Conservation (phyloP, 2,888 invertebrate genomes). For the Cataglyphis livida region DNA sequence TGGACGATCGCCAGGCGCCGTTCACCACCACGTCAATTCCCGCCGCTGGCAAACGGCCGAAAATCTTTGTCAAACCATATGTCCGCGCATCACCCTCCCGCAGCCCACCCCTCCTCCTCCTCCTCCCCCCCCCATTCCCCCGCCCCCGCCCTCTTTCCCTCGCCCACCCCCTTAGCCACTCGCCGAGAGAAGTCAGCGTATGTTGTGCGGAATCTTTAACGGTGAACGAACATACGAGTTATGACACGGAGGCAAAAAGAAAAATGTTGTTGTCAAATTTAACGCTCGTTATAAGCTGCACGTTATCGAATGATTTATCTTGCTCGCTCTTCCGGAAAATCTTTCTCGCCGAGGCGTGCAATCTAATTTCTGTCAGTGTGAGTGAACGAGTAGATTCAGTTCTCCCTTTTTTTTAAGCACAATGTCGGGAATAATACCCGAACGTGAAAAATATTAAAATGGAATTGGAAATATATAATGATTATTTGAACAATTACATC, state of each 20-base stretch:
- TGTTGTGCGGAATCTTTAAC: constrained; percentile 13
- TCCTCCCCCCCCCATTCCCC: no score
- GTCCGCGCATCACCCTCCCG: constrained; percentile 44
- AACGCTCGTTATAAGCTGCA: constrained; percentile 49
- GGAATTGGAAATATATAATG: neutral
- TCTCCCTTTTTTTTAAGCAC: neutral
- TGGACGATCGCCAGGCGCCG: constrained; percentile 65
- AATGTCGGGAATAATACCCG: neutral
- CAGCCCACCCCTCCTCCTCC: constrained; percentile 53
- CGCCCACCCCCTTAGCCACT: constrained; percentile 57
- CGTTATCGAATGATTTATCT: constrained; percentile 47
- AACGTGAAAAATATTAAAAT: neutral
- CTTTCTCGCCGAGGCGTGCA: constrained; percentile 20
- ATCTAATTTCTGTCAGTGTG: constrained; percentile 1
- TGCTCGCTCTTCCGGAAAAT: constrained; percentile 39
- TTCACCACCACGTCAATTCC: constrained; percentile 71
- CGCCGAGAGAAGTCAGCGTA: constrained; percentile 55
- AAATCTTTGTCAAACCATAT: constrained; percentile 73
- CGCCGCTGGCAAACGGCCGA: constrained; percentile 73
- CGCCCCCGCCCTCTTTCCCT: no score
- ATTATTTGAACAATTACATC: neutral
- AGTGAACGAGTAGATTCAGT: constrained; percentile 29
- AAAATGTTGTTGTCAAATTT: constrained; percentile 63
- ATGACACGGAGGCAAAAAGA: constrained; percentile 34
- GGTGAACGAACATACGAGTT: neutral